phyloP scores from a whole-genome alignment of 1,140 invertebrate genomes.

The Pogonomyrmex californicus region DNA sequence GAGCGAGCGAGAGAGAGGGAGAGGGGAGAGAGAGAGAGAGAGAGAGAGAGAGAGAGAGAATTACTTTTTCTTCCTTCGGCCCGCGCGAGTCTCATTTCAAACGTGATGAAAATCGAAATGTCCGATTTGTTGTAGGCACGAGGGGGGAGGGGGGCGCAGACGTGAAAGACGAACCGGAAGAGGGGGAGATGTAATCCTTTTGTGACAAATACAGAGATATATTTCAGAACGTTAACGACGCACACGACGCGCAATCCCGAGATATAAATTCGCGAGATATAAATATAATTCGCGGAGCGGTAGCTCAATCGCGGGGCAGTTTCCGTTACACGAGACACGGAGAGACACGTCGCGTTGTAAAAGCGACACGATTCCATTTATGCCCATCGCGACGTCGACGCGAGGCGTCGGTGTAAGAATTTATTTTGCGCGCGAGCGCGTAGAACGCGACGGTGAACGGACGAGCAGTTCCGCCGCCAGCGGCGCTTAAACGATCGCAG shows the following conservation, averaged over 20 bases:
- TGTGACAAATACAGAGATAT: constrained; percentile 15
- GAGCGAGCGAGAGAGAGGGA: no score
- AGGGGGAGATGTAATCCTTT: not conserved
- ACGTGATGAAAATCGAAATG: not conserved
- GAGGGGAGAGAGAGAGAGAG: no score
- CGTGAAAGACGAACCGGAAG: not conserved
- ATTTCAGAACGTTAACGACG: not conserved
- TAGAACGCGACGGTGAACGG: not conserved
- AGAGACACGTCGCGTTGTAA: not conserved
- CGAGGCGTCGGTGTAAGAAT: not conserved
- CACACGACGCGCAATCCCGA: not conserved
- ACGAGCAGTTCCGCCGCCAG: not conserved
- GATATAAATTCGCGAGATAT: not conserved
- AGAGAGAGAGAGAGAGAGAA: no score
- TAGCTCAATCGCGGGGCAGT: not conserved
- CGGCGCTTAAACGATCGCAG: not conserved
- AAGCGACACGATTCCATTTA: constrained; percentile 2
- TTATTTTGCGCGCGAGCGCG: constrained; percentile 3
- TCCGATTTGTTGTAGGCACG: not conserved
- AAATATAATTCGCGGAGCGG: constrained; percentile 1
- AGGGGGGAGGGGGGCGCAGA: not conserved
- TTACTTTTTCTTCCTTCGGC: not conserved
- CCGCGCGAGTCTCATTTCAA: not conserved
- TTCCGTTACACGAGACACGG: not conserved
- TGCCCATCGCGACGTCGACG: not conserved